Percentiles rank a stretch among this genome's conserved stretches.
These are phyloP conservation scores for Buphagus erythrorhynchus DNA, from an alignment of 2,797 vertebrate genomes.

Conservation along the genomic window DNA sequence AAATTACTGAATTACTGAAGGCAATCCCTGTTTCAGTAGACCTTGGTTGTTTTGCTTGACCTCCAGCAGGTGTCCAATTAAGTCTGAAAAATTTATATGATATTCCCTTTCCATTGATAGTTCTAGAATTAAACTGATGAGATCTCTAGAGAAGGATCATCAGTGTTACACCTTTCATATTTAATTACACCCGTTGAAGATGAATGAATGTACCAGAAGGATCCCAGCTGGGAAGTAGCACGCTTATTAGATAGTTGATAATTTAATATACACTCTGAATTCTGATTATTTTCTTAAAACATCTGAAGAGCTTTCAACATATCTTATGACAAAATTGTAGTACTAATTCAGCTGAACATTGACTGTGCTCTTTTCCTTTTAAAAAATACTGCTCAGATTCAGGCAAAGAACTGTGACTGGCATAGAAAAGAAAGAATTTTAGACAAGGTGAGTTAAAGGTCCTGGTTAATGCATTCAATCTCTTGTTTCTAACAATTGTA, in stretches of 20 bases:
- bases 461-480: slow-evolving; percentile 9
- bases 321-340: not conserved
- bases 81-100: slow-evolving; percentile 72
- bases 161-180: slow-evolving; percentile 75
- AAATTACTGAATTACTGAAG: slow-evolving; percentile 53
- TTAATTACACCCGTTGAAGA: slow-evolving; percentile 79
- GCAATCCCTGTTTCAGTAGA: slow-evolving; percentile 44
- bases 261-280: slow-evolving; percentile 69
- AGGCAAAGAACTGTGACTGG: slow-evolving; percentile 16
- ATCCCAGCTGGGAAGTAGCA: slow-evolving; percentile 72
- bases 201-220: slow-evolving; percentile 71
- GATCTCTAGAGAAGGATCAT: slow-evolving; percentile 76
- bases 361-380: not conserved
- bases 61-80: slow-evolving; percentile 81
- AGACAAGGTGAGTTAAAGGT: slow-evolving; percentile 26
- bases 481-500: slow-evolving; percentile 12
- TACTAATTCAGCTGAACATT: not conserved
- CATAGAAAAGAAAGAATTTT: slow-evolving; percentile 32
- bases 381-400: not conserved
- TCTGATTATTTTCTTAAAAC: slow-evolving; percentile 59
- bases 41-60: slow-evolving; percentile 68
- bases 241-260: slow-evolving; percentile 76
- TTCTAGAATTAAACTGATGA: slow-evolving; percentile 78
- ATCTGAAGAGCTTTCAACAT: slow-evolving; percentile 39
- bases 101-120: slow-evolving; percentile 73